Evolutionary conservation across 2,797 vertebrate genomes (phyloP).

Genomic region (Allobates femoralis): DNA sequence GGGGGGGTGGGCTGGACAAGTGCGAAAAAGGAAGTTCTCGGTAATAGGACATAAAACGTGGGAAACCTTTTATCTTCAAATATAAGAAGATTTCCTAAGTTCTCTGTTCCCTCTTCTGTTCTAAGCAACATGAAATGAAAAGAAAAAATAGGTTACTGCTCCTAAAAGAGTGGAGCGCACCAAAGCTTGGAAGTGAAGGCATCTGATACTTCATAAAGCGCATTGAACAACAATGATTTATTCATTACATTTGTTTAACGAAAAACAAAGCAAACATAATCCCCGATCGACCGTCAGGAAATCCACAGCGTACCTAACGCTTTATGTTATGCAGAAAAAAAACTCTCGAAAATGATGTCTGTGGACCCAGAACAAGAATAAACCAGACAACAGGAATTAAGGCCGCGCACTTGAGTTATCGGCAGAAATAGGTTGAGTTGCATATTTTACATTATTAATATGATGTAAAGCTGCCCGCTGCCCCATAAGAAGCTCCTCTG

Average conservation of each 20-base stretch:
- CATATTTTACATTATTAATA: constrained; percentile 7
- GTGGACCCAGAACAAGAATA: not conserved
- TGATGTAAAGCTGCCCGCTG: constrained; percentile 63
- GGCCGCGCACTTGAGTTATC: not conserved
- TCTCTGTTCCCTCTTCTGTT: not conserved
- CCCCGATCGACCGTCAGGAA: constrained; percentile 38
- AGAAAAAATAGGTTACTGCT: constrained; percentile 15
- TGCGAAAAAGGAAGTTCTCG: too few relatives aligned
- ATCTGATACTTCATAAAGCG: constrained; percentile 31
- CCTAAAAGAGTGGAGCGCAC: not conserved
- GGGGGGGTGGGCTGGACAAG: too few relatives aligned
- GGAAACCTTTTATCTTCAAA: not conserved
- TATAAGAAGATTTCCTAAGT: not conserved
- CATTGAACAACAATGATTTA: constrained; percentile 42
- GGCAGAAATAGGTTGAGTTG: constrained; percentile 16
- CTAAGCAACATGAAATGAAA: constrained; percentile 1
- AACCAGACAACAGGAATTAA: constrained; percentile 25
- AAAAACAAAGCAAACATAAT: constrained; percentile 46
- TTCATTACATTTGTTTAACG: constrained; percentile 43
- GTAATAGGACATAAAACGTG: not conserved
- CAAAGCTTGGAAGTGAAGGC: not conserved
- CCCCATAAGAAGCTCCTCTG: constrained; percentile 32
- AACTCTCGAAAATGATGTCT: not conserved
- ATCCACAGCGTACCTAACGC: constrained; percentile 62
- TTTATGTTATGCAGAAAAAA: constrained; percentile 23